phyloP scores from a whole-genome alignment of 2,888 invertebrate species.

The Priocnemis perturbator region DNA sequence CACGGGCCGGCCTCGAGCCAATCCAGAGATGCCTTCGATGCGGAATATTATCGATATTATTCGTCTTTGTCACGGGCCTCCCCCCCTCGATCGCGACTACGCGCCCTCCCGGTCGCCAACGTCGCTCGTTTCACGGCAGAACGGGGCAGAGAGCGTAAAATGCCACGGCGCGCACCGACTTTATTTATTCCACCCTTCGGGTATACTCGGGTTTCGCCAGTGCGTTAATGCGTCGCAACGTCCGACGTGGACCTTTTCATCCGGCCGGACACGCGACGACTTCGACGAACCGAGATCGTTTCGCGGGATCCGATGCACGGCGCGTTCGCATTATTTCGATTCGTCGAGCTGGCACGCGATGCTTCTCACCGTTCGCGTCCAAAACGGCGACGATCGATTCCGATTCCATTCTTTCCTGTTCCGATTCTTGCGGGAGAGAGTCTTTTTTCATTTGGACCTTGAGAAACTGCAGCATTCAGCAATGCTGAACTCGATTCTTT shows the following conservation, averaged over 20 bases:
- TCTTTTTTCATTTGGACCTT: no score
- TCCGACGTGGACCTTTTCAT: conserved; percentile 18
- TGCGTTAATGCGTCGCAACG: conserved; percentile 49
- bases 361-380: no score
- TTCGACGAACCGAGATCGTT: not conserved
- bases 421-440: no score
- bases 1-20: conserved; percentile 41
- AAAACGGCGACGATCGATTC: no score
- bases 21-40: conserved; percentile 54
- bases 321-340: no score
- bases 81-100: conserved; percentile 31
- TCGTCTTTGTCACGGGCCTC: conserved; percentile 57
- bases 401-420: no score
- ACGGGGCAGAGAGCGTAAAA: not conserved
- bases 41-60: conserved; percentile 65
- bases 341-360: no score
- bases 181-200: conserved; percentile 40
- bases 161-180: conserved; percentile 18
- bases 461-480: no score
- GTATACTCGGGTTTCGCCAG: conserved; percentile 55
- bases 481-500: no score
- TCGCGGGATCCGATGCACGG: no score
- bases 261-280: not conserved
- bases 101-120: not conserved
- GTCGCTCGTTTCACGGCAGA: not conserved